Base-by-base conservation (phyloP, 2,888 invertebrate genomes). In the Melanotus villosus region DNA sequence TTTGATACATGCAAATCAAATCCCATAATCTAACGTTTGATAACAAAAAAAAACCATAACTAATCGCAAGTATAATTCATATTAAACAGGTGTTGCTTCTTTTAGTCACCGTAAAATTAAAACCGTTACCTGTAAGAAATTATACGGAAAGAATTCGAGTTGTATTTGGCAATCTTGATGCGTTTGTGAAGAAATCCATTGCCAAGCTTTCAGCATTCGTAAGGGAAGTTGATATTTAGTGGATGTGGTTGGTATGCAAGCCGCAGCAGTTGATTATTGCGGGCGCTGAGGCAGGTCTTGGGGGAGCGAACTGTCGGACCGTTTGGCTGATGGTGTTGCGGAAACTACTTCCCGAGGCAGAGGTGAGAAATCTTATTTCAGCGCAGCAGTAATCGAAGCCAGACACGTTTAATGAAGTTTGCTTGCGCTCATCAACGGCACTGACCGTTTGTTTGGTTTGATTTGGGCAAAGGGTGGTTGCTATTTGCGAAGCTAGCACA, bases 321-420 rank as follows among this genome's bases (percentile, higher is more conserved):
- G 70, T 70, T 71, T 65, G 66, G 63, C 69, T 71, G 73, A 73
- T 73, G 73, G 66, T 72, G 73, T 70, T 72, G 72, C 73, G 74
- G 73, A 73, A 74, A 73, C 71, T 70, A 68, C 74, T 74, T 74
- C 75, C 71, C 68, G 77, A 75, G 81, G 80, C 81, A 78, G 80
- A 82, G 83, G 82, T 82, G 82, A 80, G 73, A 82, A 83, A 83
- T 83, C 82, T 83, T 83, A 83, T 83, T 83, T 83, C 80, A 79
- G 77, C 78, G 75, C 76, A 68, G 75, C 78, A 76, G 81, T 82
- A 82, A 83, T 83, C 81, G 82, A 83, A 82, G 78, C 81, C 79
- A 82, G 82, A 81, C 82, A 80, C 80, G 80, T 82, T 80, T 83
- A 83, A 83, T 82, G 82, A 83, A 83, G 82, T 83, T 83, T 82